Base-by-base conservation (phyloP, 2,888 invertebrate genomes). In the Antheraea yamamai region DNA sequence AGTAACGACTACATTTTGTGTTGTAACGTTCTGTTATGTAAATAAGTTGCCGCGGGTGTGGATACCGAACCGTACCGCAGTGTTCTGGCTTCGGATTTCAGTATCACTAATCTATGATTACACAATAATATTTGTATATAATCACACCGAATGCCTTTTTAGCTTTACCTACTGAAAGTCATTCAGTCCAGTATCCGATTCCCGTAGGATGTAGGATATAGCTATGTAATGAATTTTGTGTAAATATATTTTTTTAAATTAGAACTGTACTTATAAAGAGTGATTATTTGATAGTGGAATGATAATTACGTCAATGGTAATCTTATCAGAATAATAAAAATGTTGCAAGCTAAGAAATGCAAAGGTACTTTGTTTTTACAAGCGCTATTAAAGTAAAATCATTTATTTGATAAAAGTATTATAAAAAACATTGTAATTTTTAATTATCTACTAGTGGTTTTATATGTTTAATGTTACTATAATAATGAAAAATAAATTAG, bases 1-100 rank as follows among this genome's bases (percentile, higher is more conserved):
- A 73, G 47, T n/a, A 4, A 39, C 39, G 26, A 55, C 20, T 58
- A 72, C 16, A 35, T 20, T 47, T 61, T 64, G 23, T 66, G 26
- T 66, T 58, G 30, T 47, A 23, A 72, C 52, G 12, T 75, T 23
- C 51, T 72, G 39, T 70, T 39, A 39, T 70, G 76, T 72, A 14
- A 35, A 71, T 14, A 35, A 14, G 66, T 47, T 75, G 47, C 12
- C 10, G 30, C 18, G 66, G 66, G 66, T 39, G 8, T 35, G 30
- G 68, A 20, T 68, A 70, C 39, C 35, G 70, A 16, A 70, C 20
- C 39, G 18, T 10, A 70, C n/a, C 39, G 7, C 8, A 70, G 70
- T 20, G 70, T 70, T 39, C 39, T n/a, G 35, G 70, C 39, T 70
- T 70, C 70, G 70, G 39, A 66, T 61, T 61, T 61, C 23, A 2